Conservation (phyloP, 2,888 invertebrate species). For the Xiphydria camelus region DNA sequence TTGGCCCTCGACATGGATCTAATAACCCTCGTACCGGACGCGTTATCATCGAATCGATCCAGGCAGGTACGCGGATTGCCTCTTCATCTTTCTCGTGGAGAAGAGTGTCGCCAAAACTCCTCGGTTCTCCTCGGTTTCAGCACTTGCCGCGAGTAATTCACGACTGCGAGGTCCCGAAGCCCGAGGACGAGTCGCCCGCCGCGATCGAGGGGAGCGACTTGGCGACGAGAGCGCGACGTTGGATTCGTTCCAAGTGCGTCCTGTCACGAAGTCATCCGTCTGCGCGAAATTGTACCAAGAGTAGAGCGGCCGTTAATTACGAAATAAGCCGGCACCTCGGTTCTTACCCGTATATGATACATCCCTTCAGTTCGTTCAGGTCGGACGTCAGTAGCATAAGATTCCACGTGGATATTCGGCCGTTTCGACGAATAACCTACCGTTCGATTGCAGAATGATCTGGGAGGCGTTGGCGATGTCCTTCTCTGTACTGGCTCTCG, state of each 20-base stretch:
- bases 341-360: slow-evolving; percentile 47
- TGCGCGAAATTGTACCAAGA: slow-evolving; percentile 42
- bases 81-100: not conserved
- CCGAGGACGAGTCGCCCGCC: slow-evolving; percentile 26
- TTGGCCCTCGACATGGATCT: slow-evolving; percentile 38
- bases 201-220: slow-evolving; percentile 22
- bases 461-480: slow-evolving; percentile 51
- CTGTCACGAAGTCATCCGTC: slow-evolving; percentile 37
- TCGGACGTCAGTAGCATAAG: too few relatives aligned
- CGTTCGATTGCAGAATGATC: slow-evolving; percentile 34
- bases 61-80: not conserved
- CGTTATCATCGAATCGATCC: too few relatives aligned
- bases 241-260: slow-evolving; percentile 31
- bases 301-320: slow-evolving; percentile 46
- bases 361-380: slow-evolving; percentile 56
- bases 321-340: slow-evolving; percentile 52
- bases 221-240: slow-evolving; percentile 27
- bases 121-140: slow-evolving; percentile 21
- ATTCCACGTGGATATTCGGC: too few relatives aligned
- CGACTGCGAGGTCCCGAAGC: slow-evolving; percentile 26
- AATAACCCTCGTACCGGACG: slow-evolving; percentile 34
- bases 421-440: too few relatives aligned
- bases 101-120: not conserved
- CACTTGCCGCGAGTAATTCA: slow-evolving; percentile 27
- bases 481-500: slow-evolving; percentile 38